These are phyloP conservation scores for Glyphotaelius pellucidus DNA, from an alignment of 2,888 invertebrate species.

Conservation along the genomic window DNA sequence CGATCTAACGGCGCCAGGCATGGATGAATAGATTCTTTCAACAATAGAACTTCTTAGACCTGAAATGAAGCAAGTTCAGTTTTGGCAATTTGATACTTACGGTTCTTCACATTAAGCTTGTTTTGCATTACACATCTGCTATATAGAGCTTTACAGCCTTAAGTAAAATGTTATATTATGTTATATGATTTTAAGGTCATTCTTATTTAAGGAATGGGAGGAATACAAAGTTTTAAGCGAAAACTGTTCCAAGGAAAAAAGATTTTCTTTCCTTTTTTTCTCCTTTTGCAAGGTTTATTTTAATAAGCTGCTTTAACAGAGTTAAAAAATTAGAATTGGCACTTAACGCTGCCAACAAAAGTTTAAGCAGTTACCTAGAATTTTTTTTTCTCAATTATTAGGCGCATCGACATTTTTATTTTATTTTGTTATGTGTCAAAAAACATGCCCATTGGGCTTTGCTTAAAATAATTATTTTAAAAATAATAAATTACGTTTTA, in stretches of 20 bases:
- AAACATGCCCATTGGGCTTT: neutral
- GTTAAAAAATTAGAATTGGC: neutral
- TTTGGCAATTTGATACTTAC: neutral
- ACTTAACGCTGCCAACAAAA: neutral
- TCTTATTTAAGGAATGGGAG: neutral
- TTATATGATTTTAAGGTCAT: neutral
- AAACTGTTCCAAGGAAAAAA: neutral
- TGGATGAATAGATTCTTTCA: slow-evolving; percentile 51
- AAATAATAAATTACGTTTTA: too few species aligned
- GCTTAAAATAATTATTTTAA: too few species aligned
- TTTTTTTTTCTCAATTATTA: neutral
- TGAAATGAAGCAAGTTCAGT: neutral
- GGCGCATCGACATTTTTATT: neutral
- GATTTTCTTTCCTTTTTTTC: neutral
- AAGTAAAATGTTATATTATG: neutral
- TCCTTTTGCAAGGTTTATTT: neutral
- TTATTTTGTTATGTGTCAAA: neutral
- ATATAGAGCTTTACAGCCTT: neutral
- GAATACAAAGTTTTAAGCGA: neutral
- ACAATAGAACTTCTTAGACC: slow-evolving; percentile 36
- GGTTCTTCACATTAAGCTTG: neutral
- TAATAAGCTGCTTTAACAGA: neutral
- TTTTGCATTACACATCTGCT: neutral
- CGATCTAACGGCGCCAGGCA: slow-evolving; percentile 52
- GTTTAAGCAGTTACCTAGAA: neutral